phyloP scores from a whole-genome alignment of 1,140 invertebrate species.

The Monomorium pharaonis region DNA sequence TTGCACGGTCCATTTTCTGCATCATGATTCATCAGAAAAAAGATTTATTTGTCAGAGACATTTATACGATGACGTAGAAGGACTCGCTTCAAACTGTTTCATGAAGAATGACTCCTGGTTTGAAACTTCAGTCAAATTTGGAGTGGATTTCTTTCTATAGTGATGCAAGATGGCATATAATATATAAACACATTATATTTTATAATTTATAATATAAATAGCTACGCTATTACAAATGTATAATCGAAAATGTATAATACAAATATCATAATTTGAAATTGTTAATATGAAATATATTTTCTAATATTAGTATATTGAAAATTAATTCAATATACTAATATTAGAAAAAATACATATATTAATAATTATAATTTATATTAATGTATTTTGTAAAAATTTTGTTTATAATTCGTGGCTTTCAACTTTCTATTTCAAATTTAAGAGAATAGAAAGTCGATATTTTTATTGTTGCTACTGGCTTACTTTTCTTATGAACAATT shows the following conservation, averaged over 20 bases:
- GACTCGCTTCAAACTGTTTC: not conserved
- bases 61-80: not conserved
- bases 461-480: not conserved
- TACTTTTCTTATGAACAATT: not conserved
- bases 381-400: not conserved
- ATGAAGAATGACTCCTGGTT: not conserved
- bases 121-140: not conserved
- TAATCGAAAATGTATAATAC: too few relatives aligned
- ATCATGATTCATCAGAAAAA: constrained; percentile 34
- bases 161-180: not conserved
- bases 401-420: not conserved
- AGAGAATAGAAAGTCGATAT: not conserved
- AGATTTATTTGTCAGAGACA: constrained; percentile 3
- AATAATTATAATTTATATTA: not conserved
- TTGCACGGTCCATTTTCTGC: constrained; percentile 18
- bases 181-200: not conserved
- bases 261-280: too few relatives aligned
- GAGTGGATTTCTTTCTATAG: not conserved
- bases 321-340: not conserved
- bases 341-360: not conserved
- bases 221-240: not conserved
- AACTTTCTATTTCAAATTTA: not conserved
- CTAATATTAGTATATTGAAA: too few relatives aligned
- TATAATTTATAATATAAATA: not conserved
- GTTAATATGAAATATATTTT: too few relatives aligned